A percentile compares a stretch with the other conserved stretches of the same genome.
These are phyloP conservation scores for Erebia ligea DNA, from an alignment of 2,888 invertebrate genomes.

Conservation along the genomic window DNA sequence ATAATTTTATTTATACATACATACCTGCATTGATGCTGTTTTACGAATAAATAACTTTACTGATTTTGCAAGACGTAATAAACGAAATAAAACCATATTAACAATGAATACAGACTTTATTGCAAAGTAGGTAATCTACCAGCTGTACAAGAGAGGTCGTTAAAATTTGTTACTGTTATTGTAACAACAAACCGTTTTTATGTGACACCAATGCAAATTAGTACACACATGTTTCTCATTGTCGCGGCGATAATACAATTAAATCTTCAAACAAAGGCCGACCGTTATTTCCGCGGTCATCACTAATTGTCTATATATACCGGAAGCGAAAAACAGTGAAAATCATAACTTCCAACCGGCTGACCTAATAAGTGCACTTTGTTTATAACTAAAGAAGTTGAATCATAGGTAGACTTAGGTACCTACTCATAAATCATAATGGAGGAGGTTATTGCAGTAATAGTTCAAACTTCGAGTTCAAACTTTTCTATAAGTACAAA, in stretches of 20 bases:
- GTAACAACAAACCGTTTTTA: conserved; percentile 24
- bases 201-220: conserved; percentile 35
- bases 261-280: conserved; percentile 47
- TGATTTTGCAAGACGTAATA: too few species aligned
- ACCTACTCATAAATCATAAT: background rate
- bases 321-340: conserved; percentile 47
- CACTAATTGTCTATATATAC: conserved; percentile 42
- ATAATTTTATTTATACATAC: too few species aligned
- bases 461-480: background rate
- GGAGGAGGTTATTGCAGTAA: background rate
- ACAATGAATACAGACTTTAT: too few species aligned
- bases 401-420: conserved; percentile 23
- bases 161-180: conserved; percentile 7
- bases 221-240: conserved; percentile 34
- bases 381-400: conserved; percentile 30
- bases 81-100: too few species aligned
- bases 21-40: too few species aligned
- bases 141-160: conserved; percentile 1
- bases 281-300: conserved; percentile 51
- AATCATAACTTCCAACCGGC: conserved; percentile 45
- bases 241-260: conserved; percentile 42
- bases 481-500: background rate
- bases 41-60: too few species aligned
- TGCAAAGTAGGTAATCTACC: background rate
- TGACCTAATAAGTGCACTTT: conserved; percentile 40